These are phyloP conservation scores for Cyclopterus lumpus DNA, from an alignment of 2,797 vertebrate species.

Conservation along the genomic window DNA sequence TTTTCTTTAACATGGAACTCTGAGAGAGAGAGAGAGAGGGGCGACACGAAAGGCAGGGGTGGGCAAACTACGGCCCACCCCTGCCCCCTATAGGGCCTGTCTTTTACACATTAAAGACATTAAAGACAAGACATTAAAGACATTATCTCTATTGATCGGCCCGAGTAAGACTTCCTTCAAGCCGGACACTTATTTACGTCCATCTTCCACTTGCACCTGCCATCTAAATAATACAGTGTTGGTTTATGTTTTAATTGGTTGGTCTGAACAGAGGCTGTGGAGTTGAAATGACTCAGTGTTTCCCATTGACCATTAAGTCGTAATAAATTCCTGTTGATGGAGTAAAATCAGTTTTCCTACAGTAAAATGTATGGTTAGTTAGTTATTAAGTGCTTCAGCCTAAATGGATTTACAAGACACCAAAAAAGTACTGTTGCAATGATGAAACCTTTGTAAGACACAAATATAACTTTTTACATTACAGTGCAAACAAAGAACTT, in stretches of 20 bases:
- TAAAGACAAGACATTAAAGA: conserved; percentile 8
- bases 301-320: neutral
- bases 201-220: conserved; percentile 14
- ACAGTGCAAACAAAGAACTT: neutral
- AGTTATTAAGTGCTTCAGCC: neutral
- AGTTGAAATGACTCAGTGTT: conserved; percentile 7
- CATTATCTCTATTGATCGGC: conserved; percentile 58
- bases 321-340: conserved; percentile 9
- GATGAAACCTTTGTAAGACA: neutral
- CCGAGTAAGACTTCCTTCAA: conserved; percentile 53
- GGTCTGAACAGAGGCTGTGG: conserved; percentile 1
- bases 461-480: neutral
- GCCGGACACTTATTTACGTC: conserved; percentile 35
- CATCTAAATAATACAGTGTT: conserved; percentile 48
- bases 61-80: too few relatives aligned
- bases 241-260: conserved; percentile 32
- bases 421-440: neutral
- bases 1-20: conserved; percentile 22
- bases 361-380: conserved; percentile 2
- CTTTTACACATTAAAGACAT: too few relatives aligned
- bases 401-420: neutral
- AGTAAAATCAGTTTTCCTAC: neutral
- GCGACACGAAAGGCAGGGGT: too few relatives aligned
- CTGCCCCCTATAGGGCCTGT: too few relatives aligned
- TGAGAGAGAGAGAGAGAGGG: conserved; percentile 7